Base-by-base conservation (phyloP, 2,888 invertebrate genomes). In the Euclidia mi region DNA sequence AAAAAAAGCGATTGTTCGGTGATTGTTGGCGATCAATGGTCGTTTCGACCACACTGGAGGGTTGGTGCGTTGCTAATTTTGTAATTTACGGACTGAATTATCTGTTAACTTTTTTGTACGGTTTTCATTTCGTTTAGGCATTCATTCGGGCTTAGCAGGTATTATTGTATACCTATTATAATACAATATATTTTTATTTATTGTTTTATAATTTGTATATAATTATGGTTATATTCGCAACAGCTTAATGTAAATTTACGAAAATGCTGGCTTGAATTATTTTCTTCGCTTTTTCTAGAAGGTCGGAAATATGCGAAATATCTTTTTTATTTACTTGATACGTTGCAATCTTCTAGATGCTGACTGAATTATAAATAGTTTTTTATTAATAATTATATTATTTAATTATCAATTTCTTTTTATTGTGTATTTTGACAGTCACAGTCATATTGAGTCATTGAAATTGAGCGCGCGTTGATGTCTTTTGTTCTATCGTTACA, bases 41-140 rank as follows among this genome's bases (percentile, higher is more conserved):
- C 69, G 71, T 56, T 63, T 53, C 81, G 90, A 92, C 92, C 93
- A 92, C 94, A 94, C 91, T 82, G 83, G 78, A 82, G 59, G 79
- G 78, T 63, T 84, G 89, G 75, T 82, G 88, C 93, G 91, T 94
- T 85, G 88, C 91, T 88, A 94, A 94, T 93, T 92, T 87, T 83
- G 81, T 76, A 88, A 90, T 91, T 90, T 83, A 79, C 71, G 34
- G 50, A 66, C 64, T 56, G 20, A 10, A 28, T 20, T 10, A 37
- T 4, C 1, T 11, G 4, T 32, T 20, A 14, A 7, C 6, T 2
- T 40, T 20, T 34, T 32, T 40, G 1, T 17, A 29, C 7, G 11
- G 11, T 41, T 11, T 41, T 41, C 11, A 41, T 1, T 18, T 17
- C 37, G 15, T n/a, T 34, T 34, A 14, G 9, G 34, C 2, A 25